Evolutionary conservation across 2,888 invertebrate genomes (phyloP).

Genomic region (Diloba caeruleocephala): DNA sequence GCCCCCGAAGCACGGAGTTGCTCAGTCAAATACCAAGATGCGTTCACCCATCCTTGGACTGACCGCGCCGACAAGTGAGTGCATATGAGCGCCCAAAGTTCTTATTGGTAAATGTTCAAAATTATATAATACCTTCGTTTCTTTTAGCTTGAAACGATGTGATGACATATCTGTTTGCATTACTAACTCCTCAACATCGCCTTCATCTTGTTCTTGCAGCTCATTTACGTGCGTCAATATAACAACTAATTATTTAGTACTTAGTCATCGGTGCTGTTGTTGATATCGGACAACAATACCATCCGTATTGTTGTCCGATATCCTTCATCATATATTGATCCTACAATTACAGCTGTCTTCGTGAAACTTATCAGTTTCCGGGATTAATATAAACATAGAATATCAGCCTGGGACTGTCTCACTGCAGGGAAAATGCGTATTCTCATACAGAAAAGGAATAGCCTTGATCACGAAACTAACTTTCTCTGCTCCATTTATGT

Average conservation of each 20-base stretch:
- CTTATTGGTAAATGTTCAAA: too few relatives aligned
- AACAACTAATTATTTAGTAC: constrained; percentile 15
- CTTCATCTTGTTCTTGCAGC: constrained; percentile 1
- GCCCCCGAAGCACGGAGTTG: too few relatives aligned
- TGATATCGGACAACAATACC: neutral
- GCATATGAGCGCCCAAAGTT: too few relatives aligned
- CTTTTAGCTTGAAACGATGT: constrained; percentile 14
- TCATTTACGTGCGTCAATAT: constrained; percentile 3
- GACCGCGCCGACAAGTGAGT: too few relatives aligned
- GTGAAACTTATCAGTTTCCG: neutral
- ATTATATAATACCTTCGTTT: constrained; percentile 2
- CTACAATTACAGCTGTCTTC: too few relatives aligned
- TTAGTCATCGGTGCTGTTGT: constrained; percentile 8
- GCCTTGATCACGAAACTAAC: too few relatives aligned
- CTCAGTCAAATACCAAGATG: too few relatives aligned
- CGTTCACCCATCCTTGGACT: too few relatives aligned
- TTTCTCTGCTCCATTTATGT: too few relatives aligned
- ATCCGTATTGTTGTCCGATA: too few relatives aligned
- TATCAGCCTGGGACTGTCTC: neutral
- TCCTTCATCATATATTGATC: too few relatives aligned
- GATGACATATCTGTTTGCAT: constrained; percentile 21
- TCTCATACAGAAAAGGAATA: too few relatives aligned
- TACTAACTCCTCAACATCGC: constrained; percentile 9
- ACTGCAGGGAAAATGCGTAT: neutral
- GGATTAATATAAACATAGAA: neutral